phyloP scores from a whole-genome alignment of 2,888 invertebrate species.

The Escarpia spicata region DNA sequence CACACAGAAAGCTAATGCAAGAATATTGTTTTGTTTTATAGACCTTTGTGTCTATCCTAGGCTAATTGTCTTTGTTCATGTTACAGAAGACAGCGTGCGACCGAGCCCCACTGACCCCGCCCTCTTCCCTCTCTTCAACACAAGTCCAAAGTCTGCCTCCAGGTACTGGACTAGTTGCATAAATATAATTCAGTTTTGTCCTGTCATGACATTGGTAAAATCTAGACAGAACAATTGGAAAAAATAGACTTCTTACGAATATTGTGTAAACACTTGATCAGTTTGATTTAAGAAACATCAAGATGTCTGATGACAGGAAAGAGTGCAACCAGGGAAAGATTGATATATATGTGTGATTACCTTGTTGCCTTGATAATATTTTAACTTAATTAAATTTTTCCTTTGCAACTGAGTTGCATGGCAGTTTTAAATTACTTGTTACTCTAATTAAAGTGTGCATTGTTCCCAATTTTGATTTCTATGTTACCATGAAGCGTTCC shows the following conservation, averaged over 20 bases:
- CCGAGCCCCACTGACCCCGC: background rate
- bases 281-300: too few species aligned
- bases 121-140: background rate
- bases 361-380: too few species aligned
- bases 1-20: too few species aligned
- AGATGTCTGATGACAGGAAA: too few species aligned
- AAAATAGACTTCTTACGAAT: too few species aligned
- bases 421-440: background rate
- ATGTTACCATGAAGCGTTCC: slow-evolving; percentile 13
- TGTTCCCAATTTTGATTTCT: background rate
- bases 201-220: background rate
- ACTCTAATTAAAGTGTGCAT: background rate
- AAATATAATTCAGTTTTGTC: background rate
- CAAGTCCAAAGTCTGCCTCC: background rate
- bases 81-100: background rate
- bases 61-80: background rate
- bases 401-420: too few species aligned
- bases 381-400: too few species aligned
- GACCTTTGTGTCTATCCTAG: background rate
- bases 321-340: too few species aligned
- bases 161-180: background rate
- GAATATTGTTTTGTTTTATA: too few species aligned
- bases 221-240: background rate
- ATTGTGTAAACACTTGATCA: too few species aligned
- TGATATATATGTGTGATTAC: too few species aligned